These are phyloP conservation scores for Psammodynastes pulverulentus DNA, from an alignment of 2,113 vertebrate species.

Conservation along the genomic window DNA sequence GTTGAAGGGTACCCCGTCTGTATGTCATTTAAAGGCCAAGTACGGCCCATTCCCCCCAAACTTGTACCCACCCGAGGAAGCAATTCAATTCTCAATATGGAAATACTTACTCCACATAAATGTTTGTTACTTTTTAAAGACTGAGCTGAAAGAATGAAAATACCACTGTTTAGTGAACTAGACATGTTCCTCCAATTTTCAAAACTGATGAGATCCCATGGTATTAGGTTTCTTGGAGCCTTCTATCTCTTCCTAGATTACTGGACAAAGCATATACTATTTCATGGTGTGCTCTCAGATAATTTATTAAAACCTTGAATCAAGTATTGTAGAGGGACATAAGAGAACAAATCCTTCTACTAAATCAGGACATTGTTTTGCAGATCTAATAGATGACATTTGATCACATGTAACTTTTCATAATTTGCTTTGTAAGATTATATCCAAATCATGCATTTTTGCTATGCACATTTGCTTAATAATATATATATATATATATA, in stretches of 20 bases:
- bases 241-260: not conserved
- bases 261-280: not conserved
- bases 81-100: not conserved
- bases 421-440: not conserved
- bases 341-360: not conserved
- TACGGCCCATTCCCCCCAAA: not conserved
- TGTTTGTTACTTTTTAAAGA: not conserved
- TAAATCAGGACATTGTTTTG: not conserved
- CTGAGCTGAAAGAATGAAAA: not conserved
- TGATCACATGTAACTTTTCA: not conserved
- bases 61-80: not conserved
- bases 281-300: not conserved
- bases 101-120: not conserved
- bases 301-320: not conserved
- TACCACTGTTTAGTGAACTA: not conserved
- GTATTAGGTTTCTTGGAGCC: not conserved
- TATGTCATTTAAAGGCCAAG: not conserved
- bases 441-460: not conserved
- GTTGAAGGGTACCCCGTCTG: not conserved
- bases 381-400: not conserved
- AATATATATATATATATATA: not conserved
- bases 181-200: not conserved
- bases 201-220: not conserved
- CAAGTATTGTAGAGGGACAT: not conserved
- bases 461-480: not conserved